These are phyloP conservation scores for Hedychridium roseum DNA, from an alignment of 2,888 invertebrate species.

Conservation along the genomic window DNA sequence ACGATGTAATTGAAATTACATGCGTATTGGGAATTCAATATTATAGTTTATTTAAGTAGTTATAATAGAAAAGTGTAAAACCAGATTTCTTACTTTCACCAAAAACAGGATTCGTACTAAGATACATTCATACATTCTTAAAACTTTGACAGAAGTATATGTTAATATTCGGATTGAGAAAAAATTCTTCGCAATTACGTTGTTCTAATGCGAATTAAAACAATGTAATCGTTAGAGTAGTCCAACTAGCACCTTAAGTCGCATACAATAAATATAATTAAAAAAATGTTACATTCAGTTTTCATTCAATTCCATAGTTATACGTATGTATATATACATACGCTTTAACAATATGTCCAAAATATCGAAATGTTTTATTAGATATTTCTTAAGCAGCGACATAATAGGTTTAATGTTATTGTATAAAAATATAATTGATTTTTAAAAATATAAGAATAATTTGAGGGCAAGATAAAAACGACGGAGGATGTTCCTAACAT, in stretches of 20 bases:
- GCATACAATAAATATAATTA: not conserved
- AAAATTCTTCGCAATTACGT: too few relatives aligned
- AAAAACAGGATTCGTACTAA: not conserved
- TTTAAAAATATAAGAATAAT: not conserved
- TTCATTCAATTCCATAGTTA: not conserved
- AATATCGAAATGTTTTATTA: not conserved
- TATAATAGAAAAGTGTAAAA: not conserved
- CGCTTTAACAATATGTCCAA: not conserved
- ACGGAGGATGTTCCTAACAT: too few relatives aligned
- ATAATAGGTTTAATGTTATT: not conserved
- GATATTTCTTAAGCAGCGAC: not conserved
- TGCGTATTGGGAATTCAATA: too few relatives aligned
- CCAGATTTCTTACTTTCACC: not conserved
- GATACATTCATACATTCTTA: not conserved
- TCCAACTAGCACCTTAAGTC: not conserved
- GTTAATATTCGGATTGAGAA: not conserved
- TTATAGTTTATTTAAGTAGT: not conserved
- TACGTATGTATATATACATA: not conserved
- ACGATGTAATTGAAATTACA: not conserved
- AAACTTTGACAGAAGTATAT: not conserved
- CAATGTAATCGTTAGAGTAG: not conserved
- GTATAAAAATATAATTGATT: not conserved
- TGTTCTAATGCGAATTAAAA: not conserved
- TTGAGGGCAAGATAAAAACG: not conserved
- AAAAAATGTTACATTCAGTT: not conserved